Evolutionary conservation across 1,140 invertebrate genomes (phyloP).

Genomic region (Drosophila seguyi): DNA sequence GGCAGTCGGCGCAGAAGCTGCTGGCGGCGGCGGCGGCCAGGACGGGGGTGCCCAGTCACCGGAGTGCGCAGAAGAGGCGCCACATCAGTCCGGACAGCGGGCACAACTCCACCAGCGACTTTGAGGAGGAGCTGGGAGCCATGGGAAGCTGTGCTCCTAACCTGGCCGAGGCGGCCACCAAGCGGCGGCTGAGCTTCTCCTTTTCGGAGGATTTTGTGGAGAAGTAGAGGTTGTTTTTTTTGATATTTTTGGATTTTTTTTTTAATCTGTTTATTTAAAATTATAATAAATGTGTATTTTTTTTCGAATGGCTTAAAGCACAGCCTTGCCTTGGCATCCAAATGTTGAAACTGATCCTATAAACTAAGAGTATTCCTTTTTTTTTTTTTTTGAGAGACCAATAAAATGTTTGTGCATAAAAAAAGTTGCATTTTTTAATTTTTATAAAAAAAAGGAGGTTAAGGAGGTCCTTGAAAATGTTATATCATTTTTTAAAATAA

Average conservation of each 20-base stretch:
- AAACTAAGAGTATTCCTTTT: conserved; percentile 24
- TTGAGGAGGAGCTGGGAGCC: conserved; percentile 60
- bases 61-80: conserved; percentile 7
- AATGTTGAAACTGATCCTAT: conserved; percentile 37
- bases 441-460: background rate
- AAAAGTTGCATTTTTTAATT: background rate
- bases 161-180: conserved; percentile 55
- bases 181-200: conserved; percentile 76
- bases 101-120: conserved; percentile 78
- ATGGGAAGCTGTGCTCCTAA: conserved; percentile 7
- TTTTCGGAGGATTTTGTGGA: conserved; percentile 64
- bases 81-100: conserved; percentile 83
- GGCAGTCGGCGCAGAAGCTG: conserved; percentile 74
- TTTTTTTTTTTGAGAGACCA: conserved; percentile 22
- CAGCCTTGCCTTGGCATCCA: conserved; percentile 44
- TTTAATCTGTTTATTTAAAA: conserved; percentile 1
- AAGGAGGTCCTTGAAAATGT: too few species aligned
- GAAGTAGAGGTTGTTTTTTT: conserved; percentile 11
- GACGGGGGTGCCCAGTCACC: conserved; percentile 4
- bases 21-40: too few species aligned
- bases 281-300: conserved; percentile 12
- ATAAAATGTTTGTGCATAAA: conserved; percentile 26
- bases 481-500: too few species aligned
- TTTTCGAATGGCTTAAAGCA: conserved; percentile 51
- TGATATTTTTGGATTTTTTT: background rate